These are phyloP conservation scores for Carduelis carduelis DNA, from an alignment of 2,797 vertebrate species.

Conservation along the genomic window DNA sequence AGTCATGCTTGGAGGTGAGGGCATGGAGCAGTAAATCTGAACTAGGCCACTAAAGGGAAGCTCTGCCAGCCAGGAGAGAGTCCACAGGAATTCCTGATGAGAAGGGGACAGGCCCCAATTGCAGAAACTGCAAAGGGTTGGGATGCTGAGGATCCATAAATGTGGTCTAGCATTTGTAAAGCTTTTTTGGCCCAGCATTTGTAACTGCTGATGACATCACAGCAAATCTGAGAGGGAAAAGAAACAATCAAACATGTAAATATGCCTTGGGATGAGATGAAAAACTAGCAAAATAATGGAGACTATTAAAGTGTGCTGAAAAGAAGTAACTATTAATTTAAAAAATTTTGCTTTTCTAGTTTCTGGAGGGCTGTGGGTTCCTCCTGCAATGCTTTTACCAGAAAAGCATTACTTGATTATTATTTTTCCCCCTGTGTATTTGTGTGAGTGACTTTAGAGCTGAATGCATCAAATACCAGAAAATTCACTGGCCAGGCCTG, in stretches of 20 bases:
- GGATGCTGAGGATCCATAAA: background rate
- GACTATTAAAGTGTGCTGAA: background rate
- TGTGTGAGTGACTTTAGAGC: background rate
- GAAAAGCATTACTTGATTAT: background rate
- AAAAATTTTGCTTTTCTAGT: background rate
- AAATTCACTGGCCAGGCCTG: background rate
- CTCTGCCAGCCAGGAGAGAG: background rate
- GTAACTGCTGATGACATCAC: background rate
- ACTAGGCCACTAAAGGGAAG: background rate
- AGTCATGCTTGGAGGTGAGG: background rate
- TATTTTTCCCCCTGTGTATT: fast-evolving
- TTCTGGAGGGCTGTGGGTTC: background rate
- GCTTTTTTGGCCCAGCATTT: background rate
- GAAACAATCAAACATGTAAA: background rate
- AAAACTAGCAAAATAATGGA: background rate
- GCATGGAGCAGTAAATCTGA: background rate
- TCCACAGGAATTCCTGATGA: background rate
- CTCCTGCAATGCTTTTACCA: background rate
- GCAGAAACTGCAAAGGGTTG: background rate
- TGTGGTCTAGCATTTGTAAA: background rate
- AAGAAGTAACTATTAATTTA: background rate
- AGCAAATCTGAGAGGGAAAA: background rate
- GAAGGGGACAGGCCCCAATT: background rate
- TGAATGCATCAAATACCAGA: background rate
- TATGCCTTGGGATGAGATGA: background rate